Conservation (phyloP, 2,888 invertebrate species). For the Heliconius erato region DNA sequence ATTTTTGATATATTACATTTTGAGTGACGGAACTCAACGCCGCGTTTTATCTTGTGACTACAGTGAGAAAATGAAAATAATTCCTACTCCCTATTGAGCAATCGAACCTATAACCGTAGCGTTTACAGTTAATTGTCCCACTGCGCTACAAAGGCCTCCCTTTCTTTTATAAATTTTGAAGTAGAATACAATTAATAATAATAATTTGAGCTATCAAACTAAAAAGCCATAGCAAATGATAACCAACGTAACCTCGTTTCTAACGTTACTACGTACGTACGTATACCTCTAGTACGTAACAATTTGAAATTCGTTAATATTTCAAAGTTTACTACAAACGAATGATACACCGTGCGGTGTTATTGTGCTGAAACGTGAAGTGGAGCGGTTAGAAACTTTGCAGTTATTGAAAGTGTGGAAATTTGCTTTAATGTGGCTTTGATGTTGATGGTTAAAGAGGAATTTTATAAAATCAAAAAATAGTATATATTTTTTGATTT, state of each 20-base stretch:
- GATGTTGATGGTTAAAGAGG: neutral
- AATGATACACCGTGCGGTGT: slow-evolving; percentile 33
- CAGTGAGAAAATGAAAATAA: too few species aligned
- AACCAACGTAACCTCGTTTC: neutral
- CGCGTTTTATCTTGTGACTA: too few species aligned
- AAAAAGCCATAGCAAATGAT: neutral
- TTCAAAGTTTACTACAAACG: slow-evolving; percentile 25
- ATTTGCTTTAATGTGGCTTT: slow-evolving; percentile 16
- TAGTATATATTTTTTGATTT: too few species aligned
- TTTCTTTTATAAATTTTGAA: too few species aligned
- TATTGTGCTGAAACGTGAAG: slow-evolving; percentile 7
- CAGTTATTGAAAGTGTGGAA: slow-evolving; percentile 4
- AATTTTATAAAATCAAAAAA: neutral
- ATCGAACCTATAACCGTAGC: too few species aligned
- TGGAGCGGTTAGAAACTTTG: slow-evolving; percentile 31
- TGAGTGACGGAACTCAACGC: too few species aligned
- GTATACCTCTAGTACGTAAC: neutral
- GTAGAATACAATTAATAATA: neutral
- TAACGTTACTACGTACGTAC: neutral
- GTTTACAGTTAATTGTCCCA: too few species aligned
- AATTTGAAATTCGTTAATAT: neutral
- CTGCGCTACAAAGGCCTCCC: too few species aligned
- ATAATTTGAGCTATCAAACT: neutral
- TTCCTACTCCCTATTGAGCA: too few species aligned
- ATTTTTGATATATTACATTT: too few species aligned